A percentile compares a stretch with the other conserved stretches of the same genome.
phyloP scores from a whole-genome alignment of 1,140 invertebrate species.

The Archivesica marissinica region DNA sequence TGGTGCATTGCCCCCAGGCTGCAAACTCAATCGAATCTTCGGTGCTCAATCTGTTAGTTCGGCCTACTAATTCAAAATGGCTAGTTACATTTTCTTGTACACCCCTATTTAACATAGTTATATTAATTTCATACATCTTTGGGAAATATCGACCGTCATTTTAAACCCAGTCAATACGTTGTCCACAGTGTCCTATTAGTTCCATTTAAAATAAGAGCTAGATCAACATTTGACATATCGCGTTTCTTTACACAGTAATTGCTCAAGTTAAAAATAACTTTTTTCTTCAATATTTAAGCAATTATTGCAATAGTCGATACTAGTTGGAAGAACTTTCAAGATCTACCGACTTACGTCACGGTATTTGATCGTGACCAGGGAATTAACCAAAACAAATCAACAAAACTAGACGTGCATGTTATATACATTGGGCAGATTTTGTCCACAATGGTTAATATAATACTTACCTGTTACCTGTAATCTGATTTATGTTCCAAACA shows the following conservation, averaged over 20 bases:
- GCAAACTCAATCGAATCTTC: too few species aligned
- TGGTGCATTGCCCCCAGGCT: too few species aligned
- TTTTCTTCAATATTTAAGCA: too few species aligned
- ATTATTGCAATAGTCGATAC: not conserved
- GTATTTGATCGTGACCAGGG: slow-evolving; percentile 17
- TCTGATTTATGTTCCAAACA: too few species aligned
- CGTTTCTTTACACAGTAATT: slow-evolving; percentile 35
- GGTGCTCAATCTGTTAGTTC: too few species aligned
- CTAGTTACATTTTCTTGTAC: too few species aligned
- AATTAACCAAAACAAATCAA: not conserved
- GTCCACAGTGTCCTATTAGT: not conserved
- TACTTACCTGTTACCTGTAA: too few species aligned
- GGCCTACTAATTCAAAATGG: too few species aligned
- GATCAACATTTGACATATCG: not conserved
- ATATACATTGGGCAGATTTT: not conserved
- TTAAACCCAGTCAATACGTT: not conserved
- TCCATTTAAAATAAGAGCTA: not conserved
- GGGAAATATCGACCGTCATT: not conserved
- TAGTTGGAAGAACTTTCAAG: not conserved
- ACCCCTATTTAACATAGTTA: too few species aligned
- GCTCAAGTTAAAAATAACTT: not conserved
- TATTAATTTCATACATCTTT: too few species aligned
- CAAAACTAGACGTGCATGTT: too few species aligned
- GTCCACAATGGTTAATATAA: not conserved
- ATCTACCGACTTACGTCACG: slow-evolving; percentile 14